Conservation (phyloP, 2,113 vertebrate species). For the Cryptotis parvus region DNA sequence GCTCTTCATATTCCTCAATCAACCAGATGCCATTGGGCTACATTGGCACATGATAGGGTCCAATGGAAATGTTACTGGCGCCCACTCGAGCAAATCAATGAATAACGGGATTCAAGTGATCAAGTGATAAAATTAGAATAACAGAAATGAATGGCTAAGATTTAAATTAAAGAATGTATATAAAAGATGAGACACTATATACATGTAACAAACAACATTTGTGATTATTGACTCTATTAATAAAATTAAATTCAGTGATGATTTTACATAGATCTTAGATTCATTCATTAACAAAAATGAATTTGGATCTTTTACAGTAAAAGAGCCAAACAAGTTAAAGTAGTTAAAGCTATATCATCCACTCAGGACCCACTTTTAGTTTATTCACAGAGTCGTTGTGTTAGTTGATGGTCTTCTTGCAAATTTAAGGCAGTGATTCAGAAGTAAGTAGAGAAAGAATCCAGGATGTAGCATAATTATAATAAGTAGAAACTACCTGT, state of each 20-base stretch:
- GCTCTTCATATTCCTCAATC: too few species aligned
- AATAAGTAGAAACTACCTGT: not conserved
- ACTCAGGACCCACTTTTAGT: accelerated
- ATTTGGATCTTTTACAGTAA: not conserved
- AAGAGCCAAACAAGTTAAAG: not conserved
- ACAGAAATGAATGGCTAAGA: not conserved
- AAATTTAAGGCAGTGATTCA: not conserved
- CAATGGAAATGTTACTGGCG: too few species aligned
- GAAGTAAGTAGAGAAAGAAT: not conserved
- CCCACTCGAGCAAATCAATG: too few species aligned
- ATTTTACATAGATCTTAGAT: not conserved
- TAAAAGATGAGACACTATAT: not conserved
- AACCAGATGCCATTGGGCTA: too few species aligned
- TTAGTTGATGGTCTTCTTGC: not conserved
- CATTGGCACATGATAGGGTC: too few species aligned
- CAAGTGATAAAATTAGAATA: not conserved
- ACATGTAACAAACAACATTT: not conserved
- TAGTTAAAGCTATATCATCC: not conserved
- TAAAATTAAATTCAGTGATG: not conserved
- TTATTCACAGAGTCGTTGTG: not conserved
- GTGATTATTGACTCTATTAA: not conserved
- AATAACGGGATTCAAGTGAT: too few species aligned
- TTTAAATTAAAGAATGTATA: too few species aligned
- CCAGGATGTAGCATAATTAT: not conserved
- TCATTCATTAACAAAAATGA: not conserved